Evolutionary conservation across 2,797 vertebrate species (phyloP).

Genomic region (Peromyscus melanophrys): DNA sequence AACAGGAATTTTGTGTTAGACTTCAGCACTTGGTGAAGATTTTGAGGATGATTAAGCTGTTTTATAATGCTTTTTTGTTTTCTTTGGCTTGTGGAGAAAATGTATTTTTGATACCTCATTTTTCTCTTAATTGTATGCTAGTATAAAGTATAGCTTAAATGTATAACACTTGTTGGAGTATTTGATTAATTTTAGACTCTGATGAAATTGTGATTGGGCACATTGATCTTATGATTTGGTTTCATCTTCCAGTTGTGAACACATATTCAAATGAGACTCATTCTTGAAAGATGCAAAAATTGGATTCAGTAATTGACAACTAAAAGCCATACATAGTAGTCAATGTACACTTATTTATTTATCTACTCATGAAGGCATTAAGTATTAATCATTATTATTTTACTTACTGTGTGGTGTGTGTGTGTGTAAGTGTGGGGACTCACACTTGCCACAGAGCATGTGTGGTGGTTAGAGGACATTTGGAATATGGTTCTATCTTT

Average conservation of each 20-base stretch:
- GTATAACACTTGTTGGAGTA: neutral
- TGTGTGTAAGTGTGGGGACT: neutral
- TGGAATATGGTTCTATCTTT: neutral
- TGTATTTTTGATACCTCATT: neutral
- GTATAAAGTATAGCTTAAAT: neutral
- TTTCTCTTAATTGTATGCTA: neutral
- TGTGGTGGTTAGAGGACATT: neutral
- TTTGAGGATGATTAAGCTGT: neutral
- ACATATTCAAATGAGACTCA: neutral
- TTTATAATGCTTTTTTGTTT: slow-evolving; percentile 7
- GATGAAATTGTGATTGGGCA: neutral
- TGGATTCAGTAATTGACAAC: neutral
- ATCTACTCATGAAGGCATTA: neutral
- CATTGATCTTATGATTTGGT: neutral
- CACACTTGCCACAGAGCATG: neutral
- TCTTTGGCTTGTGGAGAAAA: neutral
- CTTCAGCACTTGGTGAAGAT: neutral
- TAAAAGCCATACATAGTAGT: neutral
- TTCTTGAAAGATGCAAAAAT: neutral
- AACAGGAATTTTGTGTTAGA: neutral
- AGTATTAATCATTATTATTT: neutral
- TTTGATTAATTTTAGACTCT: neutral
- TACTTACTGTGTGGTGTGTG: neutral
- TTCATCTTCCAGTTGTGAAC: slow-evolving; percentile 23
- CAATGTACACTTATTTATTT: neutral